Evolutionary conservation across 2,888 invertebrate species (phyloP), one percentile per base, ranked within the genome.

Genomic region (Trichopoda pennipes): DNA sequence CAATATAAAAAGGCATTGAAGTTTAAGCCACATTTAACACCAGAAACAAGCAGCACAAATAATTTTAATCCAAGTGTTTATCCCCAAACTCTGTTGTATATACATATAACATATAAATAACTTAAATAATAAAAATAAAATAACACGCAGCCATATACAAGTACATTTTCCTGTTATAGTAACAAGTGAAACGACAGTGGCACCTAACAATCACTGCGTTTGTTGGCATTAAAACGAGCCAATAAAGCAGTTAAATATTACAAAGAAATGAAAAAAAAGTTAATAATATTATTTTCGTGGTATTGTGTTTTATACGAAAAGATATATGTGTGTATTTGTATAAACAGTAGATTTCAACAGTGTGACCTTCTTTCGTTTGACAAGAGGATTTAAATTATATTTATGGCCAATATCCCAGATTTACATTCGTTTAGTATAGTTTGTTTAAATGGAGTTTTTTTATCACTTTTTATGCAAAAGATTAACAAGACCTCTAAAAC

Each of bases 141-240:
- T 49, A 60, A 60, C 44, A 16, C 7, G 14, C 16, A 44, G 44
- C 2, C 12, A 12, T 7, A 12, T 38, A 38, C 38, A 12, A 38
- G 3, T 38, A 12, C 12, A 38, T 38, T 14, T 44, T 4, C 4
- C 44, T 44, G 44, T 7, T 14, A 51, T 47, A 60, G 66, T 60
- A 72, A 70, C 56, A 70, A 63, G 64, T 77, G 72, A 58, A 73
- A 74, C 14, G 7, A 60, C 8, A 58, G 53, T 72, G 64, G 55
- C 79, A 75, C 49, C 6, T 49, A 75, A 82, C 82, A 82, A 82
- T 82, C 78, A 75, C 66, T 60, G 82, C 75, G 60, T 78, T 72
- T 28, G 42, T 55, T 21, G 78, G 78, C 63, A 47, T 74, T 49
- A 58, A 61, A 47, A 66, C 58, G 47, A 70, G 3, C 32, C 47